A percentile compares a stretch with the other conserved stretches of the same genome.
Evolutionary conservation across 2,797 vertebrate genomes (phyloP).

Genomic region (Lacerta viridis): DNA sequence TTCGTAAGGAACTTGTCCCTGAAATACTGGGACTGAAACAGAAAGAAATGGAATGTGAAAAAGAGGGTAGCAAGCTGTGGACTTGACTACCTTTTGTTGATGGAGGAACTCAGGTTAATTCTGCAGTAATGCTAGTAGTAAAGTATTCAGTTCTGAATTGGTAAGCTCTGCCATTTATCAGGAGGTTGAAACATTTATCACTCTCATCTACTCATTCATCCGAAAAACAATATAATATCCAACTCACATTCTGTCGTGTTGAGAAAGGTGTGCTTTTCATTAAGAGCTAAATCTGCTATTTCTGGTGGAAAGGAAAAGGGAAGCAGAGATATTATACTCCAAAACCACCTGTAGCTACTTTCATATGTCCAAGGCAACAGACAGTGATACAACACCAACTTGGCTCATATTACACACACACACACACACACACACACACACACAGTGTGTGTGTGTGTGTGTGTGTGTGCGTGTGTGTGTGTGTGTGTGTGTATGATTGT

Average conservation of each 20-base stretch:
- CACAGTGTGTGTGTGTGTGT: no score
- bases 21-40: constrained; percentile 8
- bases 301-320: background rate
- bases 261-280: background rate
- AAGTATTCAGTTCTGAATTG: background rate
- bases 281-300: background rate
- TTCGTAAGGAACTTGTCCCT: constrained; percentile 1
- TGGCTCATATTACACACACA: no score
- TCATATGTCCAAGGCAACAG: no score
- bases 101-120: background rate
- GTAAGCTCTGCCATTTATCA: background rate
- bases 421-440: no score
- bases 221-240: background rate
- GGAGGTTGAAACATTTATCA: background rate
- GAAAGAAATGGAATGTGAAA: background rate
- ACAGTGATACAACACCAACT: no score
- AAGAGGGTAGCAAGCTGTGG: background rate
- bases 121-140: background rate
- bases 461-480: no score
- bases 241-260: background rate
- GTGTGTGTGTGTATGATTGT: no score
- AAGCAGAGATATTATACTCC: background rate
- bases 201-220: background rate
- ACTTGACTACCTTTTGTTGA: background rate
- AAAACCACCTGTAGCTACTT: background rate